These are phyloP conservation scores for Aphelenchoides fujianensis DNA, from an alignment of 1,140 invertebrate genomes.

Conservation along the genomic window DNA sequence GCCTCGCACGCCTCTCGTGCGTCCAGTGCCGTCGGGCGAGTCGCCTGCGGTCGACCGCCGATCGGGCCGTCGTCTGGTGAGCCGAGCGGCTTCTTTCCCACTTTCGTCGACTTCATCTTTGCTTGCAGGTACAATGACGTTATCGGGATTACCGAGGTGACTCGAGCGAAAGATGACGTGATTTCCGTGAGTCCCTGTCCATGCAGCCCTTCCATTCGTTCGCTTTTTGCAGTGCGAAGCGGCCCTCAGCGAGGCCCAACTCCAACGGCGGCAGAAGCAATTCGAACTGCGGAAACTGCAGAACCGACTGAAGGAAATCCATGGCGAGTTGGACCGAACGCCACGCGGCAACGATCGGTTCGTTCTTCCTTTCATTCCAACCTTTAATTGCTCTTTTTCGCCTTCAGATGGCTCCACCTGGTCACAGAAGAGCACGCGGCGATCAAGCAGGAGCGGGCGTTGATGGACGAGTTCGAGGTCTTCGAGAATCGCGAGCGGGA, in stretches of 20 bases:
- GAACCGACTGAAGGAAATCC: constrained; percentile 69
- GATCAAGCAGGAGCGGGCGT: constrained; percentile 63
- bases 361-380: background rate
- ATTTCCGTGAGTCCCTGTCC: constrained; percentile 25
- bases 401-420: constrained; percentile 63
- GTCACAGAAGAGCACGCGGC: constrained; percentile 66
- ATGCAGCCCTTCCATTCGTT: background rate
- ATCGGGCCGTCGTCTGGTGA: too few species aligned
- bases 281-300: constrained; percentile 67
- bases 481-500: constrained; percentile 69
- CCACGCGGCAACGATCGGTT: constrained; percentile 71
- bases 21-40: too few species aligned
- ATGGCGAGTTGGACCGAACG: constrained; percentile 71
- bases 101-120: too few species aligned
- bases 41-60: too few species aligned
- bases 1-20: too few species aligned
- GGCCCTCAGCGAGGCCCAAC: constrained; percentile 25
- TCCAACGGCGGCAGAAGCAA: constrained; percentile 67
- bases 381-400: background rate
- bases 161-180: constrained; percentile 31
- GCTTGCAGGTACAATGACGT: constrained; percentile 23
- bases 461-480: constrained; percentile 60
- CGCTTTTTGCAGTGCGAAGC: constrained; percentile 35
- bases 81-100: too few species aligned
- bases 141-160: constrained; percentile 35